Evolutionary conservation across 2,888 invertebrate species (phyloP).

Genomic region (Latrodectus elegans): DNA sequence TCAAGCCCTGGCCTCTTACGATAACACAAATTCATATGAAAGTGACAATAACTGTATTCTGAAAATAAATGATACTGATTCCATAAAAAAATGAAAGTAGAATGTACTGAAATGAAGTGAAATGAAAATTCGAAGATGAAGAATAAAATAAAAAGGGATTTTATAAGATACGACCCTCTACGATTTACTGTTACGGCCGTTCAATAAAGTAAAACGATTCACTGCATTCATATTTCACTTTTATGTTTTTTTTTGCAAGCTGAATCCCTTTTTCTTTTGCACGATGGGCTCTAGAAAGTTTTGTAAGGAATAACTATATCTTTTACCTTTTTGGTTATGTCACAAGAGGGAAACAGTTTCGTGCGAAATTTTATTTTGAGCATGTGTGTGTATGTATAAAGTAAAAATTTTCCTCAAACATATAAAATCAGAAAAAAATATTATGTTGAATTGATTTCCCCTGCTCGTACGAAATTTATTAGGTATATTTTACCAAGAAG

Average conservation of each 20-base stretch:
- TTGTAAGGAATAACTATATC: not conserved
- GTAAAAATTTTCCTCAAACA: too few species aligned
- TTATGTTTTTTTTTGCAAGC: constrained; percentile 26
- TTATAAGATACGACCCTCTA: constrained; percentile 44
- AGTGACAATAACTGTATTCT: too few species aligned
- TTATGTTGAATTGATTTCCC: too few species aligned
- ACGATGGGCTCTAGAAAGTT: constrained; percentile 1
- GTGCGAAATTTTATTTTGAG: too few species aligned
- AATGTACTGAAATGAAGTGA: not conserved
- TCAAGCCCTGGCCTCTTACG: too few species aligned
- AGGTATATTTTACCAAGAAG: too few species aligned
- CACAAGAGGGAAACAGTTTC: too few species aligned
- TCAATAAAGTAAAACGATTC: constrained; percentile 44
- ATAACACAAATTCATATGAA: too few species aligned
- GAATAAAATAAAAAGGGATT: constrained; percentile 16
- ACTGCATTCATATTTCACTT: constrained; percentile 41
- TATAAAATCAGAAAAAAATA: too few species aligned
- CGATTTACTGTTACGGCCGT: constrained; percentile 52
- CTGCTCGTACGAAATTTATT: too few species aligned
- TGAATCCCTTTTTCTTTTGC: constrained; percentile 5
- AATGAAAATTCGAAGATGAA: constrained; percentile 21
- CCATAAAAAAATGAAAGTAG: not conserved
- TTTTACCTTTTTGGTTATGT: too few species aligned
- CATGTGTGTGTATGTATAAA: too few species aligned
- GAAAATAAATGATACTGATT: not conserved